A percentile compares a stretch with the other conserved stretches of the same genome.
Evolutionary conservation across 2,797 vertebrate genomes (phyloP).

Genomic region (Syngnathus rostellatus): DNA sequence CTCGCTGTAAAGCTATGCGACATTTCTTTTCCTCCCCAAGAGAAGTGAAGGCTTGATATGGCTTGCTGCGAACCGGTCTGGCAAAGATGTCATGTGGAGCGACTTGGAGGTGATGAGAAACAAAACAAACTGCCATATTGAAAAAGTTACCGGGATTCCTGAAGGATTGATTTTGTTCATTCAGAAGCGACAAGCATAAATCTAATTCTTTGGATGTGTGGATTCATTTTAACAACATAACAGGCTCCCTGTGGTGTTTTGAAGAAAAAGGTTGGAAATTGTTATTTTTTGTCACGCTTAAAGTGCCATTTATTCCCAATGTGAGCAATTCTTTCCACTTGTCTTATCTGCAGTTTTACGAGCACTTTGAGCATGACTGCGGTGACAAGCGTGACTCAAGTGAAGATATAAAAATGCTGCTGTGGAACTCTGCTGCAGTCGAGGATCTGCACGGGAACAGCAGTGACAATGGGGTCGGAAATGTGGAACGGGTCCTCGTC

Average conservation of each 20-base stretch:
- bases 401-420: constrained; percentile 28
- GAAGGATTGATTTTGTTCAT: not conserved
- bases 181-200: not conserved
- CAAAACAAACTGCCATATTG: not conserved
- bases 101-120: not conserved
- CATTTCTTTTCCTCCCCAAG: constrained; percentile 3
- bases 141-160: not conserved
- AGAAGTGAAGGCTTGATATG: not conserved
- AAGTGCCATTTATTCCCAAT: constrained; percentile 6
- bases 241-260: not conserved
- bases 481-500: constrained; percentile 58
- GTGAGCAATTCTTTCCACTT: constrained; percentile 20
- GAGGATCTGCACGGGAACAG: constrained; percentile 36
- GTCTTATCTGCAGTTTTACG: constrained; percentile 48
- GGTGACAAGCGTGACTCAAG: constrained; percentile 9
- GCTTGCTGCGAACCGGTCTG: not conserved
- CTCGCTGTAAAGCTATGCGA: constrained; percentile 19
- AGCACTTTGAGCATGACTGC: constrained; percentile 1
- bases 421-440: constrained; percentile 24
- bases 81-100: not conserved
- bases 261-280: constrained; percentile 4
- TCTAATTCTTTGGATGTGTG: not conserved
- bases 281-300: constrained; percentile 16
- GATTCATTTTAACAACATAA: constrained; percentile 11
- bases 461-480: constrained; percentile 19